These are phyloP conservation scores for Chlorops oryzae DNA, from an alignment of 1,140 invertebrate genomes.

Conservation along the genomic window DNA sequence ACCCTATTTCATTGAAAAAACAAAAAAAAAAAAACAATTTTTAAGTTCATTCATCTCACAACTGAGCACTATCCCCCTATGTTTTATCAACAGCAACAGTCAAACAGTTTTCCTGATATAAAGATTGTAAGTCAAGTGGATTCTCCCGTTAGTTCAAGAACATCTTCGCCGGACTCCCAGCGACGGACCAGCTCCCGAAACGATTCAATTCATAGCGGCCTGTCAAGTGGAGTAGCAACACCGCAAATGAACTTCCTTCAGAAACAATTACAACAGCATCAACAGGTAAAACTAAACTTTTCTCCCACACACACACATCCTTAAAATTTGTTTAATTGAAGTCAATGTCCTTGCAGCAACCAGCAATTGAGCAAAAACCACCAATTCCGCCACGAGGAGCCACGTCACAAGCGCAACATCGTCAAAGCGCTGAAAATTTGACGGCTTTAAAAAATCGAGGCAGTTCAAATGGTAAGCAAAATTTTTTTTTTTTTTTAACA, in stretches of 20 bases:
- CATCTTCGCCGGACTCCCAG: slow-evolving; percentile 46
- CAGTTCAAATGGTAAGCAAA: slow-evolving; percentile 30
- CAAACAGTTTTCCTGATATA: slow-evolving; percentile 44
- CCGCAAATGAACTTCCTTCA: slow-evolving; percentile 46
- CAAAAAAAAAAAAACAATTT: too few relatives aligned
- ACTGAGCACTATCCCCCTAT: not conserved
- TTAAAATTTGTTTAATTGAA: not conserved
- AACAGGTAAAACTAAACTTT: slow-evolving; percentile 12
- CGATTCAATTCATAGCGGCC: slow-evolving; percentile 16
- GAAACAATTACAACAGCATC: slow-evolving; percentile 47
- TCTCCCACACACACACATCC: not conserved
- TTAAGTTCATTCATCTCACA: too few relatives aligned
- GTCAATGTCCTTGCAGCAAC: slow-evolving; percentile 40
- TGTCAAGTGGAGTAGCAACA: slow-evolving; percentile 23
- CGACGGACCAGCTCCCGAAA: slow-evolving; percentile 29
- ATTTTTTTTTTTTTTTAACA: not conserved
- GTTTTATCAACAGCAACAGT: slow-evolving; percentile 34
- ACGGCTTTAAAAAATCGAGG: slow-evolving; percentile 33
- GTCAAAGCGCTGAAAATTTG: slow-evolving; percentile 44
- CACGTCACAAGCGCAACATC: slow-evolving; percentile 51
- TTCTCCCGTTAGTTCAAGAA: slow-evolving; percentile 44
- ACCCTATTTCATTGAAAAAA: too few relatives aligned
- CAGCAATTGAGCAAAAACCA: slow-evolving; percentile 50
- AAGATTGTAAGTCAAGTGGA: slow-evolving; percentile 39
- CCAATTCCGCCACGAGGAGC: slow-evolving; percentile 54